Percentiles rank a stretch among this genome's conserved stretches.
Evolutionary conservation across 2,888 invertebrate genomes (phyloP).

Genomic region (Drosophila neonasuta): DNA sequence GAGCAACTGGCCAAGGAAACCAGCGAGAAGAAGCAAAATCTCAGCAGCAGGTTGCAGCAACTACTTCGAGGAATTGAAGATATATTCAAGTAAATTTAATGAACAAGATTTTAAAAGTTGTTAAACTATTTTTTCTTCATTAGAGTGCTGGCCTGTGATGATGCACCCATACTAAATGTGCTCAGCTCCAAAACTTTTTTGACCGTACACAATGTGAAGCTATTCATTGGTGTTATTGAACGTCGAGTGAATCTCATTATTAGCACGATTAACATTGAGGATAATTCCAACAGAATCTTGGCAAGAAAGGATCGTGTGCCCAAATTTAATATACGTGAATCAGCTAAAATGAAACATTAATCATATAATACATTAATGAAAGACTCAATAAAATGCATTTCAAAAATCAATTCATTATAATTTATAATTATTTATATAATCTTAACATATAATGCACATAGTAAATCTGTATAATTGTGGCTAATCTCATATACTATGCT

Average conservation of each 20-base stretch:
- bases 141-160: conserved; percentile 88
- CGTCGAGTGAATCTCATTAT: conserved; percentile 84
- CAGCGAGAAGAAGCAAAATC: conserved; percentile 73
- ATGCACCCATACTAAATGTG: conserved; percentile 87
- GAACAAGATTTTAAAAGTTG: background rate
- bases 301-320: conserved; percentile 81
- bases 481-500: conserved; percentile 42
- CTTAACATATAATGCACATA: conserved; percentile 28
- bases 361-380: background rate
- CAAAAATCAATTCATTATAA: conserved; percentile 1
- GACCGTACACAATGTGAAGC: conserved; percentile 89
- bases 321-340: conserved; percentile 82
- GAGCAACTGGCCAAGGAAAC: conserved; percentile 71
- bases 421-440: background rate
- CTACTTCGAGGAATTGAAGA: conserved; percentile 83
- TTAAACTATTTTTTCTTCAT: conserved; percentile 72
- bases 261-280: conserved; percentile 77
- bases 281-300: conserved; percentile 79
- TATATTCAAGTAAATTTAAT: conserved; percentile 78
- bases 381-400: background rate
- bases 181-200: conserved; percentile 89
- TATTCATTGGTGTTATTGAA: conserved; percentile 92
- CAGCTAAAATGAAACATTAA: conserved; percentile 76
- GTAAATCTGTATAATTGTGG: conserved; percentile 49
- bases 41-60: conserved; percentile 72